Evolutionary conservation across 2,113 vertebrate species (phyloP), one percentile per base, ranked within the genome.

Genomic region (Archilochus colubris): DNA sequence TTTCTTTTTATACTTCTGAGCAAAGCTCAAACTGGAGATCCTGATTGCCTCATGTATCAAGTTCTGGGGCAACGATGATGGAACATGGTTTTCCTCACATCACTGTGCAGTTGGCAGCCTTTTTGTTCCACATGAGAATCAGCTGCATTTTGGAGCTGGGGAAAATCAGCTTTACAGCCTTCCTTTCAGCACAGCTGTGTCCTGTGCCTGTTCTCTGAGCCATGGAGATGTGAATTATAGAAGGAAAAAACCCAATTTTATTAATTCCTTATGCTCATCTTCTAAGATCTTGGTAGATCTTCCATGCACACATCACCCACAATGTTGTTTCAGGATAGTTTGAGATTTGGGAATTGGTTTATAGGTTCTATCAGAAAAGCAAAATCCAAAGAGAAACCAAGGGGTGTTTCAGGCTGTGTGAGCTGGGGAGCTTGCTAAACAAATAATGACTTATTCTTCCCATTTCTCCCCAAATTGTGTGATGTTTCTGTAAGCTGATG

Each of bases 361-460:
- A 68, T 50, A 57, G 21, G n/a, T 69, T 85, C 72, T 40, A 90
- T 86, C 72, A 86, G 94, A 80, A 90, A 90, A 90, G 70, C 75
- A 75, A 14, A 67, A 53, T 51, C 31, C 74, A 91, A 43, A 67
- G n/a, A 89, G 50, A 70, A 28, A 50, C 54, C 23, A 88, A 88
- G 76, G 88, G 86, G 76, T 82, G 86, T 93, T 94, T 13, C 67
- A 79, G 79, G 79, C 78, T 91, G 80, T 55, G 14, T 57, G 88
- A 82, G 62, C 93, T 84, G 80, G 74, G 89, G 85, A 75, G 54
- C 13, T 78, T 10, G 86, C 82, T 82, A 89, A 86, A 89, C 94
- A 91, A 75, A 75, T 74, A 59, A 76, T 93, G 70, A 88, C 50
- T 90, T 94, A 15, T 19, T 72, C 82, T 87, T 93, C 79, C 85